phyloP scores from a whole-genome alignment of 2,113 vertebrate species.

The Xenus cinereus region DNA sequence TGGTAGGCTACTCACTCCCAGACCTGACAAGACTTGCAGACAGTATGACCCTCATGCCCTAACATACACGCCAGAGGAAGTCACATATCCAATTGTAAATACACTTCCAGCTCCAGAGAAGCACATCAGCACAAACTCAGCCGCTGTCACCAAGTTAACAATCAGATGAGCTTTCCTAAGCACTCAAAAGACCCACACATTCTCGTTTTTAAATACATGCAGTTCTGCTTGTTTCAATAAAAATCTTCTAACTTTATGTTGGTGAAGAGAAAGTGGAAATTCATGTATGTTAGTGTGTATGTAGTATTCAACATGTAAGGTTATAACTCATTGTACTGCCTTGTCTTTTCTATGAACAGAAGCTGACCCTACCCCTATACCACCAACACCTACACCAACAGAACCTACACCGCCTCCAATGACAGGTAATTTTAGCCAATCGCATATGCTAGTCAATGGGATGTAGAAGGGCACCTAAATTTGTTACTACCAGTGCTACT shows the following conservation, averaged over 20 bases:
- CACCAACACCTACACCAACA: neutral
- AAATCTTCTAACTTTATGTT: neutral
- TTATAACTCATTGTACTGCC: neutral
- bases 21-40: neutral
- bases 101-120: neutral
- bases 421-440: conserved; percentile 13
- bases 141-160: neutral
- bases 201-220: neutral
- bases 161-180: neutral
- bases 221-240: neutral
- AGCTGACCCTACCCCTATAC: neutral
- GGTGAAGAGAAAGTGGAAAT: neutral
- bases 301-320: neutral
- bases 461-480: neutral
- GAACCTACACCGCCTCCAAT: neutral
- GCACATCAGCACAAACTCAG: neutral
- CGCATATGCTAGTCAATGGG: neutral
- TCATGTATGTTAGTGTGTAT: neutral
- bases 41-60: neutral
- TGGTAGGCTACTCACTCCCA: neutral
- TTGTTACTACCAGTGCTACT: neutral
- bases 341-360: conserved; percentile 10
- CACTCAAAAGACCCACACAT: neutral
- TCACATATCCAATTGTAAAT: neutral
- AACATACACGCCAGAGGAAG: neutral